A percentile compares a stretch with the other conserved stretches of the same genome.
Conservation (phyloP, 2,888 invertebrate species). For the Nowickia ferox region DNA sequence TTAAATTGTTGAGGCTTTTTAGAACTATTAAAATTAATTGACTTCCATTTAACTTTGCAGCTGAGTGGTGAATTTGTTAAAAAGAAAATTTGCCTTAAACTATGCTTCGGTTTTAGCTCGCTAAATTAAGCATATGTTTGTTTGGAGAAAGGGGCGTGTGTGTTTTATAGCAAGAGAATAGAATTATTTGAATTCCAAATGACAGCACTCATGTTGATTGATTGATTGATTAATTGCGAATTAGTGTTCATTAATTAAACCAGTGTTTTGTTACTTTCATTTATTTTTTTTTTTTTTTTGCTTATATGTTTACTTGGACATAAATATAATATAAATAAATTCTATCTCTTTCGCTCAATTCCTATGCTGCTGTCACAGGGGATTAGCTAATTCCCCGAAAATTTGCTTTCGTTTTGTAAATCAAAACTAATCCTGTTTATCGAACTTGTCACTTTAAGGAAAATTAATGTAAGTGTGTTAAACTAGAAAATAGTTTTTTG, state of each 20-base stretch:
- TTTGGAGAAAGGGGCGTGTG: neutral
- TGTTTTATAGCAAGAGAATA: neutral
- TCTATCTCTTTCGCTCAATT: neutral
- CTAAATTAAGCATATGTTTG: neutral
- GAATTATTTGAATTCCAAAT: neutral
- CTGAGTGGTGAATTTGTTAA: neutral
- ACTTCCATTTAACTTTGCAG: neutral
- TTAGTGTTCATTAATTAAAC: slow-evolving; percentile 79
- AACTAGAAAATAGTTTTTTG: neutral
- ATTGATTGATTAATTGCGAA: slow-evolving; percentile 80
- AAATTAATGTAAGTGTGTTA: slow-evolving; percentile 17
- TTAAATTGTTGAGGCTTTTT: slow-evolving; percentile 3
- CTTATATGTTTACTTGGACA: neutral
- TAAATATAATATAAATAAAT: neutral
- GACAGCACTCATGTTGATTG: slow-evolving; percentile 76
- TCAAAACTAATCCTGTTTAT: slow-evolving; percentile 21
- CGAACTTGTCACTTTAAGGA: neutral
- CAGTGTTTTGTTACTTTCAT: slow-evolving; percentile 60
- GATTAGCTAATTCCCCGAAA: neutral
- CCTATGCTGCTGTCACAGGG: neutral
- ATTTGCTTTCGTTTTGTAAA: neutral
- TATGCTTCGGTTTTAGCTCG: neutral
- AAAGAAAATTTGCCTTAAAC: neutral
- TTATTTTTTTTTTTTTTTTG: slow-evolving; percentile 17
- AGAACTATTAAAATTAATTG: slow-evolving; percentile 27